A percentile compares a stretch with the other conserved stretches of the same genome.
phyloP scores from a whole-genome alignment of 2,797 vertebrate species.

The Heteromormyrus szaboi region DNA sequence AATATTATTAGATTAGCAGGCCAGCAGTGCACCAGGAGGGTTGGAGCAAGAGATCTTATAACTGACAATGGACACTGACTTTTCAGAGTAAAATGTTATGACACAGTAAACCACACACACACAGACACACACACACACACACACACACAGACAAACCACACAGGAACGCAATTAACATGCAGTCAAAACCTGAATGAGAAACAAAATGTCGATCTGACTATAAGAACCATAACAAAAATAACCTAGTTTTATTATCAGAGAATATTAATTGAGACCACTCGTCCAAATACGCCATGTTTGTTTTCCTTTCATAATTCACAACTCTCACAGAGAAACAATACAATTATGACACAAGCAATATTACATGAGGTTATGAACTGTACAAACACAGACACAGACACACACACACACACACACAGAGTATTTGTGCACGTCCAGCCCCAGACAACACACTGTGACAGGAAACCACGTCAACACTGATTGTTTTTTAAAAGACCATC shows the following conservation, averaged over 20 bases:
- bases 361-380: neutral
- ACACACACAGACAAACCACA: neutral
- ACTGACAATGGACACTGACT: neutral
- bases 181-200: neutral
- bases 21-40: neutral
- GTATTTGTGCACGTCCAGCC: neutral
- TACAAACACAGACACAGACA: neutral
- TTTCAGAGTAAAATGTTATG: neutral
- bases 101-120: neutral
- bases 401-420: neutral
- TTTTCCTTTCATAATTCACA: neutral
- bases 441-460: neutral
- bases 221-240: neutral
- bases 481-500: neutral
- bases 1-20: constrained; percentile 6
- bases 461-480: neutral
- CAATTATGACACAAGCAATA: neutral
- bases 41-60: neutral
- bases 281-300: neutral
- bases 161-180: neutral
- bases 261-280: neutral
- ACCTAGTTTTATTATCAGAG: neutral
- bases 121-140: neutral
- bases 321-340: neutral
- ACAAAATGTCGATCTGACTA: neutral